Percentiles rank a stretch among this genome's conserved stretches.
Evolutionary conservation across 2,797 vertebrate genomes (phyloP).

Genomic region (Enteromius unitaeniatus): DNA sequence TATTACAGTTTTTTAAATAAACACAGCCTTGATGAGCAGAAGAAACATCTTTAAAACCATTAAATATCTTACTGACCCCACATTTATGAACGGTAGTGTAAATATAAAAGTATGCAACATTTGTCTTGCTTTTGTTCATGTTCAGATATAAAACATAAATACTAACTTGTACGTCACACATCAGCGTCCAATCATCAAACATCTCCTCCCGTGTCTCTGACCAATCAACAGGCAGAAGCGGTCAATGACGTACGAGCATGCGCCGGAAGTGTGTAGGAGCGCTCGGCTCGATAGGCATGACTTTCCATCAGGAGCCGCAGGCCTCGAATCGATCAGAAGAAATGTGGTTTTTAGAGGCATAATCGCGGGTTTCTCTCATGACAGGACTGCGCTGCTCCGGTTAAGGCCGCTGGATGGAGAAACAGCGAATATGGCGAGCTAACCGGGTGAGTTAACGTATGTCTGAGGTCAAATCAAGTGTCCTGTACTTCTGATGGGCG

Average conservation of each 20-base stretch:
- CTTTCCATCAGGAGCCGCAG: conserved; percentile 1
- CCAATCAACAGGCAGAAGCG: neutral
- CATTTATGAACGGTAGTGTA: too few relatives aligned
- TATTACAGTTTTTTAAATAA: too few relatives aligned
- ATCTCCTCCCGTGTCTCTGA: neutral
- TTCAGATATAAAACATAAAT: neutral
- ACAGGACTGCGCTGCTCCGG: neutral
- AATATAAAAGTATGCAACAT: neutral
- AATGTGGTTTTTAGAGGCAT: neutral
- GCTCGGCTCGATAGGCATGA: neutral
- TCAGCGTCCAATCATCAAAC: neutral
- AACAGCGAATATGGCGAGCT: conserved; percentile 24
- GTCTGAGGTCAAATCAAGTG: conserved; percentile 42
- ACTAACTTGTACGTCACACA: neutral
- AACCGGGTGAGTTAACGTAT: conserved; percentile 46
- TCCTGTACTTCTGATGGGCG: neutral
- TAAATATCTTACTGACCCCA: too few relatives aligned
- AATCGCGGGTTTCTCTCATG: neutral
- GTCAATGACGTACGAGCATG: conserved; percentile 29
- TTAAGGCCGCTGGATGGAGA: conserved; percentile 2
- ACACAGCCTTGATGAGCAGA: too few relatives aligned
- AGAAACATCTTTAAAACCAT: too few relatives aligned
- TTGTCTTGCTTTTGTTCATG: neutral
- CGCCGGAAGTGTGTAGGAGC: conserved; percentile 49
- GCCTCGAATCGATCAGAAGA: too few relatives aligned